Evolutionary conservation across 2,797 vertebrate genomes (phyloP), one percentile per base, ranked within the genome.

Genomic region (Morus bassanus): DNA sequence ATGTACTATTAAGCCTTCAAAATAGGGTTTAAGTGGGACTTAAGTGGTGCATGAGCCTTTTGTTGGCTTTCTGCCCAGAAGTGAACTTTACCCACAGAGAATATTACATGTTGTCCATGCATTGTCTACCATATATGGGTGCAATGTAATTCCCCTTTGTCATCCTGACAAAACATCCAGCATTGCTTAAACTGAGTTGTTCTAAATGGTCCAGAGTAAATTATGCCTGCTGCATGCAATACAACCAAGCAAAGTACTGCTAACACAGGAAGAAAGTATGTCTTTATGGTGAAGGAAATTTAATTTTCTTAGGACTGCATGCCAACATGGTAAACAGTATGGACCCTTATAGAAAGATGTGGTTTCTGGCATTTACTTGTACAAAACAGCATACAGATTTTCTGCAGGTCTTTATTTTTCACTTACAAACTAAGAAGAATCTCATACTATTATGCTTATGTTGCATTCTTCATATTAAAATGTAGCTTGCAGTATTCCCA

Each of bases 1-100:
- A 60, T 78, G 93, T 92, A 74, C 96, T 91, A 95, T 91, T 95
- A 95, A 96, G 94, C 92, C 86, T 93, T 85, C 88, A 91, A 95
- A 96, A 95, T 51, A 95, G 84, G 88, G 87, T 95, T 96, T 96
- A 95, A 97, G 93, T 96, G 95, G 91, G 92, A 96, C 96, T 96
- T 94, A 95, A 96, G 95, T 93, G 84, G 93, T 56, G 84, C 90
- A 61, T 89, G 86, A 95, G 95, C 92, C 95, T 97, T 84, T 83
- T 83, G 73, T 92, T 96, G 95, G 96, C 93, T 94, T 92, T 74
- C 89, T 95, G 94, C 96, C 95, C 93, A 97, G 92, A 91, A 92
- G 53, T 85, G 90, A 97, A 95, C 96, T 96, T 94, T 83, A 95
- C 81, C 81, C 94, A 85, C 81, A 91, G 94, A 95, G 90, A 95